Evolutionary conservation across 2,797 vertebrate species (phyloP).

Genomic region (Tarsius wallacei): DNA sequence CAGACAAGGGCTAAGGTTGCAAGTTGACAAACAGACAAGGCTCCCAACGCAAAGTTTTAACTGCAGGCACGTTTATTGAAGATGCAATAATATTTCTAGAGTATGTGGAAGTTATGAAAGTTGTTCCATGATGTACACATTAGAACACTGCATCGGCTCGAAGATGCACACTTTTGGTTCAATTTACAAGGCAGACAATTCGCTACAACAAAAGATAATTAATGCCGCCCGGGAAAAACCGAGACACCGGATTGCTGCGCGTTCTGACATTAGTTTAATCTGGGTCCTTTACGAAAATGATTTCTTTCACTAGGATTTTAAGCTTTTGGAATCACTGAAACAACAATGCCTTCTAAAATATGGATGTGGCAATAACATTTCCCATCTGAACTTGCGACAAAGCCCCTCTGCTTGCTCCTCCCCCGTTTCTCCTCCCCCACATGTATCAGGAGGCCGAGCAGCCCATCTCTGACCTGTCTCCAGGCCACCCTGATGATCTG

Average conservation of each 20-base stretch:
- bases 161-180: constrained; percentile 52
- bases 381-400: constrained; percentile 85
- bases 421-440: neutral
- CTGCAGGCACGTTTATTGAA: neutral
- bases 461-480: constrained; percentile 63
- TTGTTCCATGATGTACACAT: neutral
- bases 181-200: constrained; percentile 76
- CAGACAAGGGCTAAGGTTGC: neutral
- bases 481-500: neutral
- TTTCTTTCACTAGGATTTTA: constrained; percentile 87
- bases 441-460: constrained; percentile 60
- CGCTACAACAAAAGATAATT: constrained; percentile 74
- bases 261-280: constrained; percentile 82
- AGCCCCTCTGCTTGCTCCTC: constrained; percentile 62
- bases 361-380: constrained; percentile 76
- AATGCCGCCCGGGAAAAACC: constrained; percentile 69
- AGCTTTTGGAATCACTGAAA: constrained; percentile 82
- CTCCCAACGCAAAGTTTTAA: fast-evolving
- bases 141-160: constrained; percentile 25
- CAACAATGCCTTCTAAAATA: constrained; percentile 84
- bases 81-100: constrained; percentile 1
- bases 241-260: neutral
- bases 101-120: constrained; percentile 64
- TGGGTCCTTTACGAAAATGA: constrained; percentile 76
- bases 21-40: constrained; percentile 24